A percentile compares a stretch with the other conserved stretches of the same genome.
Conservation (phyloP, 2,888 invertebrate species). For the Thera obeliscata region DNA sequence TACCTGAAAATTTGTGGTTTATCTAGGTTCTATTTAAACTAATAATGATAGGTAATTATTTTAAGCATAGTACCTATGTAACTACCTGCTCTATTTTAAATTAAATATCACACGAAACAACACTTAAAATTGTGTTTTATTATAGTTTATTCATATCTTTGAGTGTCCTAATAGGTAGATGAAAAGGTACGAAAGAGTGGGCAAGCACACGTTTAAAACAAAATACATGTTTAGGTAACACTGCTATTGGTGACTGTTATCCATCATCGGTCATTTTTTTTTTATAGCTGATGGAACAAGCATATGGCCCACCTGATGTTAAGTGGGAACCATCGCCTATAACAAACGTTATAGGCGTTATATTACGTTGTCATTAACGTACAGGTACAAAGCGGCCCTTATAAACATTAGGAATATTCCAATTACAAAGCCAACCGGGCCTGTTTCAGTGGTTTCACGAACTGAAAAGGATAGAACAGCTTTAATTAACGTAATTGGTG, state of each 20-base stretch:
- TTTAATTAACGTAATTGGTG: constrained; percentile 36
- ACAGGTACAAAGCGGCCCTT: constrained; percentile 23
- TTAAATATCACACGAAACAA: constrained; percentile 20
- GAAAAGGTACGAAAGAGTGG: not conserved
- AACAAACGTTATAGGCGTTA: not conserved
- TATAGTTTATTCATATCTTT: not conserved
- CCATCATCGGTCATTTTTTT: no score
- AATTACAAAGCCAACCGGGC: constrained; percentile 26
- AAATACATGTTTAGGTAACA: not conserved
- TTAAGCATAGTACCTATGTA: not conserved
- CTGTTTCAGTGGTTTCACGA: constrained; percentile 33
- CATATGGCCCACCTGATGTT: no score
- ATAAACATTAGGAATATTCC: constrained; percentile 24
- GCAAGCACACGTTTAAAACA: not conserved
- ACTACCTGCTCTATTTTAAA: constrained; percentile 7
- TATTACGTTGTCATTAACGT: constrained; percentile 17
- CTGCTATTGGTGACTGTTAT: constrained; percentile 4
- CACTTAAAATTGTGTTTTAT: constrained; percentile 20
- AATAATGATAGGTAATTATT: constrained; percentile 1
- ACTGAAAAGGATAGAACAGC: constrained; percentile 33
- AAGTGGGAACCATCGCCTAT: not conserved
- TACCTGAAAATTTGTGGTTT: not conserved
- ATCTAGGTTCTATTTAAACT: not conserved
- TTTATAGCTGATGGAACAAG: no score
- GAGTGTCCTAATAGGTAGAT: not conserved